Base-by-base conservation (phyloP, 2,113 vertebrate genomes). In the Uropsilus gracilis region DNA sequence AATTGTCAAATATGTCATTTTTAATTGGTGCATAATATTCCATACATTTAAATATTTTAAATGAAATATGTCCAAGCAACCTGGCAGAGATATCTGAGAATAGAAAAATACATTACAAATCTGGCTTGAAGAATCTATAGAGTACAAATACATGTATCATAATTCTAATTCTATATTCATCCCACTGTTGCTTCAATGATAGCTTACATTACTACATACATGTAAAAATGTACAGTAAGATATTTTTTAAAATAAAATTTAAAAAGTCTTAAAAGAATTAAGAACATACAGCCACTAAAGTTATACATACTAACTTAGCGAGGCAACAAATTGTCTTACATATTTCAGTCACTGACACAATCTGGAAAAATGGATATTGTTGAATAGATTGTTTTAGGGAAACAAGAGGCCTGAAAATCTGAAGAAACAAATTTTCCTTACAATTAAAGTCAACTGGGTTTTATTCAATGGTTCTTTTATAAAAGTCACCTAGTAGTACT, bases 161-260 rank as follows among this genome's bases (percentile, higher is more conserved):
- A 69, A 71, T 34, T 93, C 64, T 84, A 42, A 87, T 75, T 95
- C 83, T 57, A 12, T 87, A n/a, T 64, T 57, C 13, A 83, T n/a
- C 4, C 53, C 24, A 57, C 5, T 87, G 11, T 16, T 76, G 10
- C 28, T 81, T 88, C 63, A 77, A 57, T 90, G 22, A 81, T 0
- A 76, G 32, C 13, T 34, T 50, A 30, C 17, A 77, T 59, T 73
- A 82, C 39, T 72, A 3, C 44, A 13, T 55, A 90, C 71, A 26
- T 78, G 53, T 81, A 6, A 24, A 83, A 68, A 46, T 32, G 1
- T 85, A 13, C 9, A 71, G 37, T 71, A 72, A 88, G 2, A 84
- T 64, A 95, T 55, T 82, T 89, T n/a, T n/a, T n/a, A n/a, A 94
- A 85, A 69, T 26, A 87, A 85, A 85, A n/a, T n/a, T n/a, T n/a